A percentile compares a stretch with the other conserved stretches of the same genome.
Conservation (phyloP, 1,140 invertebrate species). For the Myzus persicae region DNA sequence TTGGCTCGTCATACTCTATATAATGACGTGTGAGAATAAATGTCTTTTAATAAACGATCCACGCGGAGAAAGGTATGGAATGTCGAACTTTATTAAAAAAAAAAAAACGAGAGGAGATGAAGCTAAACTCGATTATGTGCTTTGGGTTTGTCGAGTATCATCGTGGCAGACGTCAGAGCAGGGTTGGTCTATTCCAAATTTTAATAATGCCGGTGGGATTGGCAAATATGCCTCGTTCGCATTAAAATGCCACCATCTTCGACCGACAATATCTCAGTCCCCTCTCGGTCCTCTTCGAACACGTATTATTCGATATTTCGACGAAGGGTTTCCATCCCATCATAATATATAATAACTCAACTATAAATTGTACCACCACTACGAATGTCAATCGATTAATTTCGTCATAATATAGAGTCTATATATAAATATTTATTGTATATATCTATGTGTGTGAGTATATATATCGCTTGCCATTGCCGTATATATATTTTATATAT, state of each 20-base stretch:
- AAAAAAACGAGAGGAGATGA: neutral
- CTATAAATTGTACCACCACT: neutral
- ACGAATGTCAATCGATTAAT: slow-evolving; percentile 39
- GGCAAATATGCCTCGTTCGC: slow-evolving; percentile 51
- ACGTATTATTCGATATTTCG: slow-evolving; percentile 34
- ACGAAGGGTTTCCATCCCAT: neutral
- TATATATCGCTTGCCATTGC: neutral
- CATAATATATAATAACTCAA: neutral
- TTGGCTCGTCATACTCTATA: neutral
- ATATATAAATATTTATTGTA: neutral
- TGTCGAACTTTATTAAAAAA: slow-evolving; percentile 50
- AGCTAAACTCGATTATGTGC: slow-evolving; percentile 52
- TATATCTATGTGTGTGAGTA: neutral
- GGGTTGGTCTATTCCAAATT: slow-evolving; percentile 52
- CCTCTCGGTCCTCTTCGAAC: neutral
- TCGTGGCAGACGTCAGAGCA: slow-evolving; percentile 23
- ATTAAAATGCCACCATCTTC: slow-evolving; percentile 54
- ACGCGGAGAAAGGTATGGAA: slow-evolving; percentile 21
- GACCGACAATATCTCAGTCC: slow-evolving; percentile 7
- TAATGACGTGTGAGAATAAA: slow-evolving; percentile 13
- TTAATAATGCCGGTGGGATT: slow-evolving; percentile 46
- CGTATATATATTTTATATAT: neutral
- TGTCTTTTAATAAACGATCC: slow-evolving; percentile 52
- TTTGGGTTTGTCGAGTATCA: slow-evolving; percentile 46
- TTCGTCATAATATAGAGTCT: neutral